Evolutionary conservation across 2,888 invertebrate genomes (phyloP).

Genomic region (Falcaria lacertinaria): DNA sequence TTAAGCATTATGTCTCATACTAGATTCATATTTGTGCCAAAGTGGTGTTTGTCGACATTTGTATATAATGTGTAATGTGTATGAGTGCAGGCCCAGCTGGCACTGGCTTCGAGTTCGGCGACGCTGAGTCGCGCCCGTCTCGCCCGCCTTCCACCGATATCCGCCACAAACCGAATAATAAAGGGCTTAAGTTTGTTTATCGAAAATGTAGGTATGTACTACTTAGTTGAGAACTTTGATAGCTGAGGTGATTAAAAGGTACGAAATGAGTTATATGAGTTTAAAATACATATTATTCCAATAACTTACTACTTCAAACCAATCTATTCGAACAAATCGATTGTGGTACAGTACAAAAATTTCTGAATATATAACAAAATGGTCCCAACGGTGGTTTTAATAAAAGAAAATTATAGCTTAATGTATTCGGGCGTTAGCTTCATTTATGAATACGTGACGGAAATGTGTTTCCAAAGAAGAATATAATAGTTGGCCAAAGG

Average conservation of each 20-base stretch:
- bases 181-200: conserved; percentile 25
- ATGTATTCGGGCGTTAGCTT: background rate
- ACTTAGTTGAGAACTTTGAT: background rate
- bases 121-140: conserved; percentile 52
- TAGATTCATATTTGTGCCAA: conserved; percentile 3
- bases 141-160: conserved; percentile 37
- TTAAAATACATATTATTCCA: no score
- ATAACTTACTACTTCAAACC: no score
- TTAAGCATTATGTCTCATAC: background rate
- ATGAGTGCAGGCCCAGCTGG: conserved; percentile 44
- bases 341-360: no score
- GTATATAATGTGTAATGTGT: conserved; percentile 23
- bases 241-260: no score
- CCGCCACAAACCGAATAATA: conserved; percentile 40
- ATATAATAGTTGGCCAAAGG: conserved; percentile 2
- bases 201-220: background rate
- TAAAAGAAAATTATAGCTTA: background rate
- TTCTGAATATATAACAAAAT: no score
- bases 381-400: background rate
- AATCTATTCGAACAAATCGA: no score
- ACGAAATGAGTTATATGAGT: no score
- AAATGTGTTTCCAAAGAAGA: background rate
- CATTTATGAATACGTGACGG: background rate
- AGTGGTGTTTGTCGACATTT: conserved; percentile 18
- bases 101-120: conserved; percentile 49